Evolutionary conservation across 2,888 invertebrate species (phyloP).

Genomic region (Eupithecia subumbrata): DNA sequence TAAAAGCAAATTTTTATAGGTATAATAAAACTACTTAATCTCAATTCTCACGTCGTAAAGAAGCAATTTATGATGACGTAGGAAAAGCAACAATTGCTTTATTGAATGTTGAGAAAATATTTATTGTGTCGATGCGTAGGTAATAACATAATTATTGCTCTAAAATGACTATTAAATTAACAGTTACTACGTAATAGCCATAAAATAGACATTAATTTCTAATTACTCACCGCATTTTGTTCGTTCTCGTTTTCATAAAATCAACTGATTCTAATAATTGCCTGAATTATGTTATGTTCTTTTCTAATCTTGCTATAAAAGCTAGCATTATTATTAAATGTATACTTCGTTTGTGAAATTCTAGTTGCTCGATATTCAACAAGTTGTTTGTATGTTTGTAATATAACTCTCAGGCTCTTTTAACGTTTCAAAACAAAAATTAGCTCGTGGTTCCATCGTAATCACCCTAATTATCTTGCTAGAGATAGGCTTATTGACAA

Average conservation of each 20-base stretch:
- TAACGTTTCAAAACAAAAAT: slow-evolving; percentile 5
- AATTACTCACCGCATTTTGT: neutral
- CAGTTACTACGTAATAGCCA: neutral
- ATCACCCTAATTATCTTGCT: slow-evolving; percentile 37
- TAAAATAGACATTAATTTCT: neutral
- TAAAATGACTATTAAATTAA: neutral
- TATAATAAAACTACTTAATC: neutral
- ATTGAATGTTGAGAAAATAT: slow-evolving; percentile 36
- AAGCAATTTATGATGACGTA: neutral
- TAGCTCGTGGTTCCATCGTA: slow-evolving; percentile 15
- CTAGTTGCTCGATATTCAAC: slow-evolving; percentile 64
- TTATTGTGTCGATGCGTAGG: neutral
- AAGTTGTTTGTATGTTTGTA: slow-evolving; percentile 58
- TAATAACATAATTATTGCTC: neutral
- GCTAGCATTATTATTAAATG: neutral
- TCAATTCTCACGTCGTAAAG: neutral
- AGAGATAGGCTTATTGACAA: slow-evolving; percentile 44
- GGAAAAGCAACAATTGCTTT: slow-evolving; percentile 8
- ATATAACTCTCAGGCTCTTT: slow-evolving; percentile 6
- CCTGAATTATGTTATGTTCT: neutral
- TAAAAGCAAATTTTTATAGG: neutral
- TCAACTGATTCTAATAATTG: neutral
- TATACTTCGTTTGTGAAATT: neutral
- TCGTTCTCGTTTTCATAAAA: neutral
- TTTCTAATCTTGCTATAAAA: neutral